Percentiles rank a stretch among this genome's conserved stretches.
These are phyloP conservation scores for Stratiolaelaps scimitus DNA, from an alignment of 1,140 invertebrate species.

Conservation along the genomic window DNA sequence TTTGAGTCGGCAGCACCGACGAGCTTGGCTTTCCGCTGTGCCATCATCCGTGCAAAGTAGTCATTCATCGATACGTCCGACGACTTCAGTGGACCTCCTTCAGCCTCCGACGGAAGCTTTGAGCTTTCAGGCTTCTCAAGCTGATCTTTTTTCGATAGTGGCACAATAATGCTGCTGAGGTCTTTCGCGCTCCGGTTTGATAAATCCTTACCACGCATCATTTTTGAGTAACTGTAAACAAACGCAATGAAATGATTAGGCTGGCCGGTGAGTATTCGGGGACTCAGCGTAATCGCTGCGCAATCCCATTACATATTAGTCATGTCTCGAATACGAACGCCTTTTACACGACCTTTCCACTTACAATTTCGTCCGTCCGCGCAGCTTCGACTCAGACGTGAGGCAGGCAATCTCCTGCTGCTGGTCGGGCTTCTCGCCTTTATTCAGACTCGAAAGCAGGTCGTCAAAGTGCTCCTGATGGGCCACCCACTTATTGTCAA, in stretches of 20 bases:
- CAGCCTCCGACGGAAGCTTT: neutral
- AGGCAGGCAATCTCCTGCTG: conserved; percentile 8
- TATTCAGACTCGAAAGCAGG: neutral
- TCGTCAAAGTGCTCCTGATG: conserved; percentile 21
- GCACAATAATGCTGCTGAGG: conserved; percentile 9
- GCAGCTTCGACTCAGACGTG: conserved; percentile 5
- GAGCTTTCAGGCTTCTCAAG: neutral
- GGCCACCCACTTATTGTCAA: conserved; percentile 22
- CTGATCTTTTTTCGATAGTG: conserved; percentile 10
- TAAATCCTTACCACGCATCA: conserved; percentile 19
- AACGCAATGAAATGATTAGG: too few species aligned
- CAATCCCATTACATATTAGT: too few species aligned
- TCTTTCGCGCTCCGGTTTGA: conserved; percentile 8
- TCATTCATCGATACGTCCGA: conserved; percentile 12
- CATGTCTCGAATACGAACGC: too few species aligned
- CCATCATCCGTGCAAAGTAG: conserved; percentile 10
- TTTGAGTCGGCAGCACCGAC: neutral
- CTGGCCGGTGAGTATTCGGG: too few species aligned
- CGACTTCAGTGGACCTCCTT: neutral
- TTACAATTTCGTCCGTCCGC: conserved; percentile 21
- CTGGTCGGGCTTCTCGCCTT: conserved; percentile 10
- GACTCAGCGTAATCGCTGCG: too few species aligned
- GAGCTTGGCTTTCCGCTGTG: conserved; percentile 5
- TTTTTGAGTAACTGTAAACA: conserved; percentile 8
- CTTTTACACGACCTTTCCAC: too few species aligned